Base-by-base conservation (phyloP, 2,113 vertebrate species). In the Notiomystis cincta region DNA sequence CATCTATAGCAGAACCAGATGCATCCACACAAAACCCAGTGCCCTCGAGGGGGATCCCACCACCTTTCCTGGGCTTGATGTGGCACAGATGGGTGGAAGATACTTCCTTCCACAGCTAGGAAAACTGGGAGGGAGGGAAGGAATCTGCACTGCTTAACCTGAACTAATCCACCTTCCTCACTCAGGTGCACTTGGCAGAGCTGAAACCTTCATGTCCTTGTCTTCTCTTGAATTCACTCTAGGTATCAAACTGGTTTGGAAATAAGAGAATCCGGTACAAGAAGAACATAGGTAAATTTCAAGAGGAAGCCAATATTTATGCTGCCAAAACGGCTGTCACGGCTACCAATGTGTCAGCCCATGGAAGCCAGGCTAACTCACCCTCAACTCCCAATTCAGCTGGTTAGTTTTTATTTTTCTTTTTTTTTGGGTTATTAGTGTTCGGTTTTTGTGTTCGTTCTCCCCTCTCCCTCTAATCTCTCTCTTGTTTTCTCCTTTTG, bases 221-320 rank as follows among this genome's bases (percentile, higher is more conserved):
- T 94, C 82, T 95, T 97, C 79, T 98, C 78, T 97, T 88, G 53
- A 90, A 97, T 90, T 96, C 4, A 0, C 96, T 97, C 91, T 97
- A 99, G 99, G 99, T 99, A 98, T 99, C 99, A 98, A 99, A 99
- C 99, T 99, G 99, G 99, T 99, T 99, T 98, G 99, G 99, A 98
- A 99, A 99, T 98, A 99, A 99, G 98, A 98, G 99, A 98, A 99
- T 99, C 99, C 98, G 99, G 98, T 99, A 99, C 99, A 99, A 99
- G 99, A 99, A 99, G 98, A 99, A 99, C 99, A 99, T 99, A 98
- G 99, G 99, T 98, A 99, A 99, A 98, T 99, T 99, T 98, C 99
- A 99, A 98, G 99, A 99, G 98, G 99, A 99, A 98, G 99, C 99
- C 98, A 99, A 99, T 99, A 99, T 99, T 98, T 99, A 99, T 98